Conservation (phyloP, 2,113 vertebrate genomes). For the Ibidorhyncha struthersii region DNA sequence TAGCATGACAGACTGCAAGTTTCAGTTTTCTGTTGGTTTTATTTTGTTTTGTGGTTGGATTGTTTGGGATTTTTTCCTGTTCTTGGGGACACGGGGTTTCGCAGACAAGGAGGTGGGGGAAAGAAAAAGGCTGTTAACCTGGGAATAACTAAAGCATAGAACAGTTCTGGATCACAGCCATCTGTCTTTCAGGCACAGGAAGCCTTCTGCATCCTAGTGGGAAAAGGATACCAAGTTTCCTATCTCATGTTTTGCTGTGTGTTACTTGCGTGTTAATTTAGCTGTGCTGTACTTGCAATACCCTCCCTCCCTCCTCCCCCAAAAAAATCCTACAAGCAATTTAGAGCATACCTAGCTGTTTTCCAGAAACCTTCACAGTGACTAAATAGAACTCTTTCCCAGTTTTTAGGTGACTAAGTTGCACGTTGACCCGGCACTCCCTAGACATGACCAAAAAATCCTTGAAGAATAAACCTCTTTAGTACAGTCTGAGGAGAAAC, state of each 20-base stretch:
- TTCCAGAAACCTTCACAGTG: not conserved
- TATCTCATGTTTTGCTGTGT: not conserved
- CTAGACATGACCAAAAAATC: not conserved
- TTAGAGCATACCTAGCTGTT: not conserved
- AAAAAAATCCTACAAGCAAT: not conserved
- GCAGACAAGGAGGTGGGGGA: not conserved
- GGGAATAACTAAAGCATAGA: not conserved
- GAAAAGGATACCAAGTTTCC: slow-evolving; percentile 1
- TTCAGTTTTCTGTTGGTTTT: not conserved
- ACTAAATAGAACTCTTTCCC: not conserved
- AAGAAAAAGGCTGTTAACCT: not conserved
- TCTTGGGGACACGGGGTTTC: not conserved
- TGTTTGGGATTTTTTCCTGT: not conserved
- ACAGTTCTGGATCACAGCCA: not conserved
- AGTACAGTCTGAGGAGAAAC: not conserved
- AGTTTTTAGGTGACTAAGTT: not conserved
- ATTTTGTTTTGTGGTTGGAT: not conserved
- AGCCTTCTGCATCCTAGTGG: not conserved
- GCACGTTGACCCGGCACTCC: not conserved
- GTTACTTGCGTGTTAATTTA: not conserved
- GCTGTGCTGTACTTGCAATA: not conserved
- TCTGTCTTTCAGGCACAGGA: not conserved
- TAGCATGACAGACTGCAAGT: not conserved
- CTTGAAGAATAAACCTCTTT: not conserved
- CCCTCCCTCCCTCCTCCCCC: not conserved